A percentile compares a stretch with the other conserved stretches of the same genome.
phyloP scores from a whole-genome alignment of 2,113 vertebrate genomes.

The Halcyon senegalensis region DNA sequence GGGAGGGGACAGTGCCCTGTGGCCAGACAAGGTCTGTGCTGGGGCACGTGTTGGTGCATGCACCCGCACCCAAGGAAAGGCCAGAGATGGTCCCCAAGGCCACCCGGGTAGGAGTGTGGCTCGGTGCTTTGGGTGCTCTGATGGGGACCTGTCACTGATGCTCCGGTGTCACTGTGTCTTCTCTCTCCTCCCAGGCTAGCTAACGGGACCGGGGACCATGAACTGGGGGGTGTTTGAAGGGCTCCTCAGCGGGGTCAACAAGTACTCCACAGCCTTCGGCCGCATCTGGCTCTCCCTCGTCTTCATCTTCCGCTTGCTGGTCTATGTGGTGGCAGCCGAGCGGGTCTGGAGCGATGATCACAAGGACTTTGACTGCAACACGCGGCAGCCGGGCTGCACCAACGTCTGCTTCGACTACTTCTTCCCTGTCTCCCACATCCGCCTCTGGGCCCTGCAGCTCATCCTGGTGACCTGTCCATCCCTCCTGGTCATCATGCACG shows the following conservation, averaged over 20 bases:
- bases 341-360: constrained; percentile 93
- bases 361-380: constrained; percentile 95
- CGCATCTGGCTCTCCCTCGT: constrained; percentile 94
- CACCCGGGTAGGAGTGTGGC: accelerated
- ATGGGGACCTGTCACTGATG: accelerated
- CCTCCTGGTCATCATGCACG: constrained; percentile 92
- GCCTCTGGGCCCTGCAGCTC: constrained; percentile 97
- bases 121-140: not conserved
- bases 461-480: constrained; percentile 97
- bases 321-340: constrained; percentile 92
- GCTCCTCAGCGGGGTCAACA: constrained; percentile 91
- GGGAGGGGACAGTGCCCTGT: accelerated
- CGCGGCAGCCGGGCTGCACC: constrained; percentile 89
- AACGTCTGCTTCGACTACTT: constrained; percentile 93
- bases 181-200: not conserved
- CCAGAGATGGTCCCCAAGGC: accelerated
- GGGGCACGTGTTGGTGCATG: accelerated
- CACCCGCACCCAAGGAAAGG: accelerated
- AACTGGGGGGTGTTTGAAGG: constrained; percentile 90
- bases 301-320: constrained; percentile 93
- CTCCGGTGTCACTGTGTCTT: accelerated
- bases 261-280: constrained; percentile 93
- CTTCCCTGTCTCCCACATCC: constrained; percentile 93
- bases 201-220: constrained; percentile 69
- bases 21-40: not conserved